Evolutionary conservation across 2,113 vertebrate genomes (phyloP).

Genomic region (Leiothrix lutea): DNA sequence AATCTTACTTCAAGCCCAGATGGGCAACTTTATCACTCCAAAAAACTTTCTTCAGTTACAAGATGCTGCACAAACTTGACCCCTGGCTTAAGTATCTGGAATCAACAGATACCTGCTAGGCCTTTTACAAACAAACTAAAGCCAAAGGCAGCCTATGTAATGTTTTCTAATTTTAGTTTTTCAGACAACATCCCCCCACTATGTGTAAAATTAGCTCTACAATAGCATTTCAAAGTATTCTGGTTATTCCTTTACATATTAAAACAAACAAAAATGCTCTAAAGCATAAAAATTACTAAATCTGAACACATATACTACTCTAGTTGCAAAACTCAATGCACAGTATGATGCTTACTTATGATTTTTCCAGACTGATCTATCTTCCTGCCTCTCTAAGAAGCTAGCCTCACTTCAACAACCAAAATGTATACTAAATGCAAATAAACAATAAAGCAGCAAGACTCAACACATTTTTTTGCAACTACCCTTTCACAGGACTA

Average conservation of each 20-base stretch:
- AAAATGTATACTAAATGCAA: constrained; percentile 38
- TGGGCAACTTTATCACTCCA: not conserved
- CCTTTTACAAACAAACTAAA: not conserved
- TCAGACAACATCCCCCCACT: not conserved
- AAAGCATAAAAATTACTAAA: constrained; percentile 45
- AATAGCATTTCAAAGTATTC: constrained; percentile 49
- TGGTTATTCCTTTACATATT: constrained; percentile 45
- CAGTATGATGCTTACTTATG: constrained; percentile 49
- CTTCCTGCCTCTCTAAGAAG: constrained; percentile 29
- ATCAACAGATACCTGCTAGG: not conserved
- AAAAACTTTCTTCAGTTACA: not conserved
- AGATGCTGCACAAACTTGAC: not conserved
- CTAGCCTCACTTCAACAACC: constrained; percentile 13
- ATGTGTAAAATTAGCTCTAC: constrained; percentile 47
- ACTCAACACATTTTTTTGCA: constrained; percentile 16
- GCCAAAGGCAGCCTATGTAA: constrained; percentile 33
- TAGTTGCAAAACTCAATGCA: constrained; percentile 51
- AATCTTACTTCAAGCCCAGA: not conserved
- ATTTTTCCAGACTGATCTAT: constrained; percentile 18
- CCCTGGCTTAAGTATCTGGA: not conserved
- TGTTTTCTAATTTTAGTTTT: constrained; percentile 50
- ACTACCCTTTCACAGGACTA: constrained; percentile 66
- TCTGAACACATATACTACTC: constrained; percentile 47
- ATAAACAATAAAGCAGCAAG: constrained; percentile 42
- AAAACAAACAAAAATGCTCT: constrained; percentile 41